Evolutionary conservation across 2,888 invertebrate genomes (phyloP).

Genomic region (Melinaea menophilus): DNA sequence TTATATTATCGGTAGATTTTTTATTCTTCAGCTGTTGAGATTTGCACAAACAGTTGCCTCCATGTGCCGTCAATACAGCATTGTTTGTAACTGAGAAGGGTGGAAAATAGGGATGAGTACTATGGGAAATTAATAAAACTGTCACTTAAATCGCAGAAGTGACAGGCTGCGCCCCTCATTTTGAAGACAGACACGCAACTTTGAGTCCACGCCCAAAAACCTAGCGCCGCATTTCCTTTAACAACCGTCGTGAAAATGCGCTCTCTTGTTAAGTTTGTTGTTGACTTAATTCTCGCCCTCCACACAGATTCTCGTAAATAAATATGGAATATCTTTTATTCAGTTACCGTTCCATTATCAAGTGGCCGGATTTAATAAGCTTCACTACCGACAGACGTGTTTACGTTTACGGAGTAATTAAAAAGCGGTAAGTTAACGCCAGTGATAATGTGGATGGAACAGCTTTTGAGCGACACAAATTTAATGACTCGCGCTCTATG

Average conservation of each 20-base stretch:
- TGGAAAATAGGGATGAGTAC: conserved; percentile 69
- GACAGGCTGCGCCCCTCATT: conserved; percentile 64
- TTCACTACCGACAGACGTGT: conserved; percentile 19
- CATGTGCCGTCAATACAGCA: conserved; percentile 65
- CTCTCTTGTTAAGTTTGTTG: conserved; percentile 65
- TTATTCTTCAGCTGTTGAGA: conserved; percentile 40
- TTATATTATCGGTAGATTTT: conserved; percentile 33
- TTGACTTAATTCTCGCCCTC: conserved; percentile 69
- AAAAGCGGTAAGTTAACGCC: conserved; percentile 30
- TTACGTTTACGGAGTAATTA: conserved; percentile 19
- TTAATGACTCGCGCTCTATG: conserved; percentile 60
- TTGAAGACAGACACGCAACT: conserved; percentile 25
- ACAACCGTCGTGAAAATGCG: conserved; percentile 46
- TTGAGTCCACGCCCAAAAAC: conserved; percentile 45
- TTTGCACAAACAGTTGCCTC: conserved; percentile 49
- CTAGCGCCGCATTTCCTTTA: conserved; percentile 43
- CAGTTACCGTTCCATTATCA: conserved; percentile 31
- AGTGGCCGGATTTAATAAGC: conserved; percentile 29
- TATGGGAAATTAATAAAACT: conserved; percentile 86
- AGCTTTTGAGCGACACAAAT: conserved; percentile 37
- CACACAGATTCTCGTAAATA: conserved; percentile 61
- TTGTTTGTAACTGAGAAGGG: conserved; percentile 68
- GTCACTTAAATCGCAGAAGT: conserved; percentile 81
- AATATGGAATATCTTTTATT: conserved; percentile 48
- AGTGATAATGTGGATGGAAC: conserved; percentile 40